Evolutionary conservation across 92 coral and sea anemone genomes (phyloP).

Genomic region (Epizoanthus scotinus): DNA sequence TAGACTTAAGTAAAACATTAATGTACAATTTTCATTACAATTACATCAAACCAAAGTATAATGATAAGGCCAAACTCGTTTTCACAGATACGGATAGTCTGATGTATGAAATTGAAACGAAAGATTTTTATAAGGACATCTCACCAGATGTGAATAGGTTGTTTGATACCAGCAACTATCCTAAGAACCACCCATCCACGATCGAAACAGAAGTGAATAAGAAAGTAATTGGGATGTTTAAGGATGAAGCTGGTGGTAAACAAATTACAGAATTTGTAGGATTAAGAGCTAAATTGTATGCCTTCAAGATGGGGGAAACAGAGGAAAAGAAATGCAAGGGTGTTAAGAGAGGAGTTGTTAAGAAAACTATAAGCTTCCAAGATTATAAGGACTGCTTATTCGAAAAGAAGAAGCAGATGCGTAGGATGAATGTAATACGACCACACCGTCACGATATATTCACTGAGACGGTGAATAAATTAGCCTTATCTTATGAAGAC

Average conservation of each 20-base stretch:
- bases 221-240: constrained; percentile 50
- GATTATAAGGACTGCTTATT: constrained; percentile 47
- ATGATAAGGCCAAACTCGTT: not conserved
- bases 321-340: constrained; percentile 58
- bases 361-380: constrained; percentile 35
- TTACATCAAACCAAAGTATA: constrained; percentile 6
- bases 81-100: too few relatives aligned
- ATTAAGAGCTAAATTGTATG: constrained; percentile 47
- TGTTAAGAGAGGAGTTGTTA: constrained; percentile 36
- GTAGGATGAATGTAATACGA: constrained; percentile 42
- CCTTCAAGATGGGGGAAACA: constrained; percentile 35
- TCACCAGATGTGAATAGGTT: constrained; percentile 15
- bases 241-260: constrained; percentile 44
- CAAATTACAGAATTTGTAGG: constrained; percentile 49
- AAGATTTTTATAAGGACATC: constrained; percentile 59
- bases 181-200: constrained; percentile 44
- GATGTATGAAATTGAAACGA: constrained; percentile 6
- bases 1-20: too few relatives aligned
- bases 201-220: constrained; percentile 44
- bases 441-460: not conserved
- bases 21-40: too few relatives aligned
- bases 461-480: constrained; percentile 37
- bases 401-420: not conserved
- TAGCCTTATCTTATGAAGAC: too few relatives aligned
- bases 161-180: constrained; percentile 55